A percentile compares a stretch with the other conserved stretches of the same genome.
phyloP scores from a whole-genome alignment of 2,113 vertebrate genomes.

The Nesoenas mayeri region DNA sequence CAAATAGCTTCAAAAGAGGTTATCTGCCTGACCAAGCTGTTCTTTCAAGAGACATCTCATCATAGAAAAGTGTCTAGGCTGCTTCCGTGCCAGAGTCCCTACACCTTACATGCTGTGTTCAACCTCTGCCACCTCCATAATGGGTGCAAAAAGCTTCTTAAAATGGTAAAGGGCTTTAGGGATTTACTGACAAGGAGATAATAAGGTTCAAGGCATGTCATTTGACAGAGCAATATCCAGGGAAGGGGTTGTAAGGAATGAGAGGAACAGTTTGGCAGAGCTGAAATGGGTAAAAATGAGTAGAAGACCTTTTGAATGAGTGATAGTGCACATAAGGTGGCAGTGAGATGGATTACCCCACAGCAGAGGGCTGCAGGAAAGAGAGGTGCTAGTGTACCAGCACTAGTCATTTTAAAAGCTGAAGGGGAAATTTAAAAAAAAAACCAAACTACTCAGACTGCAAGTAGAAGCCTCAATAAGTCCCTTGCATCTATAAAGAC shows the following conservation, averaged over 20 bases:
- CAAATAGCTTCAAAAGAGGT: background rate
- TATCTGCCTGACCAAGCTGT: background rate
- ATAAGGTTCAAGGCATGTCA: background rate
- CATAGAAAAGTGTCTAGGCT: background rate
- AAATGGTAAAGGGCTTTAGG: background rate
- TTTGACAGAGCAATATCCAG: background rate
- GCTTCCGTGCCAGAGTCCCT: background rate
- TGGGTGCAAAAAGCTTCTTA: background rate
- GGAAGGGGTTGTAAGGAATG: background rate
- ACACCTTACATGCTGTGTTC: background rate
- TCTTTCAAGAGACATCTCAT: background rate
- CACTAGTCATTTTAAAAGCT: background rate
- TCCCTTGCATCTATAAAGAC: background rate
- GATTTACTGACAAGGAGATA: background rate
- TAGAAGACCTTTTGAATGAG: background rate
- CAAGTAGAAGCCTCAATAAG: background rate
- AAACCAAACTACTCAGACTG: background rate
- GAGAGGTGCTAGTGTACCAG: background rate
- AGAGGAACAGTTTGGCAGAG: background rate
- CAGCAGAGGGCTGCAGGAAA: background rate
- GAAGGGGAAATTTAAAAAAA: background rate
- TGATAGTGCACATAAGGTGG: fast-evolving
- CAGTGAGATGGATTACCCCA: background rate
- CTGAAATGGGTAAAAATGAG: background rate
- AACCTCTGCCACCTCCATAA: background rate